A percentile compares a stretch with the other conserved stretches of the same genome.
These are phyloP conservation scores for Chaetodon trifascialis DNA, from an alignment of 2,113 vertebrate species.

Conservation along the genomic window DNA sequence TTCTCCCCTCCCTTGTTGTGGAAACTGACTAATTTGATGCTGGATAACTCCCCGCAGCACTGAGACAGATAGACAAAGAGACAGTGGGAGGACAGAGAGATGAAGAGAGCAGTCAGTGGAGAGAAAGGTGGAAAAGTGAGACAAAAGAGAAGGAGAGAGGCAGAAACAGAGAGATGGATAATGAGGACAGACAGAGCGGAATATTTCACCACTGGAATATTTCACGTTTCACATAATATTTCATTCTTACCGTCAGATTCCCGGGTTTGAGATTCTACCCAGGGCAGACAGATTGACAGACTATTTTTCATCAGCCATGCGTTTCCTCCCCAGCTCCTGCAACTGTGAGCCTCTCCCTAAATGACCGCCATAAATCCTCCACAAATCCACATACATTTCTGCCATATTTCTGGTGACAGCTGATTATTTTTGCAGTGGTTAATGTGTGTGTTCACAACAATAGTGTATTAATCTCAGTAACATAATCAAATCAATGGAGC, in stretches of 20 bases:
- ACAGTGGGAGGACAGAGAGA: constrained; percentile 46
- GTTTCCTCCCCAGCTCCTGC: constrained; percentile 55
- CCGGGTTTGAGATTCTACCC: constrained; percentile 68
- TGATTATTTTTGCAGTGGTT: constrained; percentile 69
- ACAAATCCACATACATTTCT: constrained; percentile 64
- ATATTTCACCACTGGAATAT: constrained; percentile 62
- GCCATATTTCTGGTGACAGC: constrained; percentile 61
- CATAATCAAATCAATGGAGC: constrained; percentile 45
- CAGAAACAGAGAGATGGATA: constrained; percentile 57
- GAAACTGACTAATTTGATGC: constrained; percentile 49
- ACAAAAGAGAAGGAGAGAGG: constrained; percentile 42
- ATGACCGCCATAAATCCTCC: constrained; percentile 76
- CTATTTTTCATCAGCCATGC: constrained; percentile 72
- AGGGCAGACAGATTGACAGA: constrained; percentile 73
- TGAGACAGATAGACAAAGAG: constrained; percentile 22
- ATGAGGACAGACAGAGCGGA: constrained; percentile 65
- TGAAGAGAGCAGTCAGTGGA: constrained; percentile 40
- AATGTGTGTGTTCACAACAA: constrained; percentile 59
- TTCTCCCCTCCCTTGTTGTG: constrained; percentile 24
- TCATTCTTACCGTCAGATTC: constrained; percentile 67
- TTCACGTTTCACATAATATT: constrained; percentile 73
- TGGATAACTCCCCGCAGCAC: constrained; percentile 26
- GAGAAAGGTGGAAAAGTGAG: constrained; percentile 46
- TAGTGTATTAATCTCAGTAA: constrained; percentile 61
- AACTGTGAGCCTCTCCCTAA: constrained; percentile 70